These are phyloP conservation scores for Crenichthys baileyi DNA, from an alignment of 2,797 vertebrate genomes.

Conservation along the genomic window DNA sequence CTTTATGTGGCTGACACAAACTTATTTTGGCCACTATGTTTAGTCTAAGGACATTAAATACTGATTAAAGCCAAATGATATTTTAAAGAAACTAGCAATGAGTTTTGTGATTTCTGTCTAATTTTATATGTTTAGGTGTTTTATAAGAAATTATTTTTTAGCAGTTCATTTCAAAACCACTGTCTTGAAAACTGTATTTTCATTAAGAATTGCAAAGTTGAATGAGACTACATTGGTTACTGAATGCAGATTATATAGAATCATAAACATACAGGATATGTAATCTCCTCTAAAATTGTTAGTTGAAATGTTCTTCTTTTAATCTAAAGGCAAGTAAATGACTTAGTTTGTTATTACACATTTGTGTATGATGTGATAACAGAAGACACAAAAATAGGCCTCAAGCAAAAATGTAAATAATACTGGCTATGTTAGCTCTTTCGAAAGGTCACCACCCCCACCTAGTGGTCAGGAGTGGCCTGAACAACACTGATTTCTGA, in stretches of 20 bases:
- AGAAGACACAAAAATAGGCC: not conserved
- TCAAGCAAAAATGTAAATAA: not conserved
- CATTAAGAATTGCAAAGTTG: no score
- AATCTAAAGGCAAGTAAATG: no score
- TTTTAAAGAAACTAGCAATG: not conserved
- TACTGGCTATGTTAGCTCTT: not conserved
- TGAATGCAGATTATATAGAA: no score
- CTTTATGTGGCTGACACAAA: not conserved
- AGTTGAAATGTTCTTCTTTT: not conserved
- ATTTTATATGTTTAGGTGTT: not conserved
- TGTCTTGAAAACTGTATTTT: not conserved
- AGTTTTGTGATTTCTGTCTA: not conserved
- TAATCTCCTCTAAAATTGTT: not conserved
- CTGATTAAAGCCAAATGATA: not conserved
- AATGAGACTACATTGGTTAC: no score
- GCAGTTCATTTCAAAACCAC: not conserved
- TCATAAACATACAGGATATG: no score
- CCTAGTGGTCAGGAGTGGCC: slow-evolving; percentile 59
- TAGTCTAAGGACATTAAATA: not conserved
- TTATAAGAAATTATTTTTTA: not conserved
- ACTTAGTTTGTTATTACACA: not conserved
- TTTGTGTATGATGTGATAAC: not conserved
- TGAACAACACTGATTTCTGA: not conserved
- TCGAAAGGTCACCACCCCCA: slow-evolving; percentile 67
- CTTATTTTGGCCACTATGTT: not conserved